Evolutionary conservation across 2,797 vertebrate species (phyloP).

Genomic region (Tachyglossus aculeatus): DNA sequence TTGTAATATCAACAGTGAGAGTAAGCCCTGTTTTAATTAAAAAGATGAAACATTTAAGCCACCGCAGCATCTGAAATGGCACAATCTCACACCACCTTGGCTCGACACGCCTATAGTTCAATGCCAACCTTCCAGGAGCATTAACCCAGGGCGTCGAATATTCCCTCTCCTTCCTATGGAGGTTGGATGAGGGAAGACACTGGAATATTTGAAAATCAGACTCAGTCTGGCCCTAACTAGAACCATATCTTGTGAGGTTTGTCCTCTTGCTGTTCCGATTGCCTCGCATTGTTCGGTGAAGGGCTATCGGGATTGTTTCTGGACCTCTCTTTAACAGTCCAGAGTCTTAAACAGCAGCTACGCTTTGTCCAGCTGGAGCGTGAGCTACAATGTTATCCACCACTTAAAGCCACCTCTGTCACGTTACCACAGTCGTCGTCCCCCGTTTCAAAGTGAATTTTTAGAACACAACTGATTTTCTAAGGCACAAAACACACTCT

Average conservation of each 20-base stretch:
- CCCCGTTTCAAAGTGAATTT: slow-evolving; percentile 34
- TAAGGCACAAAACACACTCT: no score
- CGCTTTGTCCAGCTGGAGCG: slow-evolving; percentile 35
- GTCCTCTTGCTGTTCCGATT: background rate
- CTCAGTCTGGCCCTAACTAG: slow-evolving; percentile 18
- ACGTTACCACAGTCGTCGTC: slow-evolving; percentile 37
- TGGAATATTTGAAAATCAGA: background rate
- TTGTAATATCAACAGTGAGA: slow-evolving; percentile 38
- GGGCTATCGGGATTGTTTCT: background rate
- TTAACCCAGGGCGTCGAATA: slow-evolving; percentile 51
- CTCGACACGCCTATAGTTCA: slow-evolving; percentile 41
- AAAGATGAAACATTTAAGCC: slow-evolving; percentile 59
- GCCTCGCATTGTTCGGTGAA: slow-evolving; percentile 19
- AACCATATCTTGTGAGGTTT: background rate
- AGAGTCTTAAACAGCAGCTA: slow-evolving; percentile 22
- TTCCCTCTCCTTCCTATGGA: slow-evolving; percentile 31
- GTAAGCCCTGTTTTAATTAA: slow-evolving; percentile 68
- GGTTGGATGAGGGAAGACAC: slow-evolving; percentile 17
- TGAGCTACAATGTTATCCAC: slow-evolving; percentile 57
- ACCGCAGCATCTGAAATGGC: slow-evolving; percentile 63
- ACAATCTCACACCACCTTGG: slow-evolving; percentile 61
- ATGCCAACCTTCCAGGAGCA: slow-evolving; percentile 52
- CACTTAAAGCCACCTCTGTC: slow-evolving; percentile 41
- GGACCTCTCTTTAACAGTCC: background rate
- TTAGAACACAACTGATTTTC: slow-evolving; percentile 55